Evolutionary conservation across 2,888 invertebrate genomes (phyloP).

Genomic region (Drosophila tripunctata): DNA sequence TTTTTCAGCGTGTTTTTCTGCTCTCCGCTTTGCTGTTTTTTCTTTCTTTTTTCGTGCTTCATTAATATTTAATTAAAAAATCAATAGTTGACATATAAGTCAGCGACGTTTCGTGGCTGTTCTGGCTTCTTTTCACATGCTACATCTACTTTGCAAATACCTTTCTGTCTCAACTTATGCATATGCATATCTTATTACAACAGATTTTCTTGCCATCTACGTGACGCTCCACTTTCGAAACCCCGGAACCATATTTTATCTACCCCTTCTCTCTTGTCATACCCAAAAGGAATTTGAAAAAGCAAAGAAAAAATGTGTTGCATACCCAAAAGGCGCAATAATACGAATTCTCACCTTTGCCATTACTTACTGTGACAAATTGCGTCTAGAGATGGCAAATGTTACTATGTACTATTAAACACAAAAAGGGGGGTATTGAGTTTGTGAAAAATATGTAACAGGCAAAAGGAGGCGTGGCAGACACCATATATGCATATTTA

Average conservation of each 20-base stretch:
- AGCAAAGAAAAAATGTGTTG: constrained; percentile 37
- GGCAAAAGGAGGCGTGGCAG: no score
- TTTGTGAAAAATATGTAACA: no score
- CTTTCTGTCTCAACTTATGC: constrained; percentile 57
- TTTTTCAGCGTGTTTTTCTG: constrained; percentile 45
- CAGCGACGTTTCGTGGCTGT: constrained; percentile 54
- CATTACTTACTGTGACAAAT: background rate
- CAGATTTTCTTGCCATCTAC: constrained; percentile 66
- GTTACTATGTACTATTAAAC: background rate
- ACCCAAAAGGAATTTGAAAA: constrained; percentile 24
- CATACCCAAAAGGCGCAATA: constrained; percentile 34
- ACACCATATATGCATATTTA: no score
- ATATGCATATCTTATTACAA: constrained; percentile 78
- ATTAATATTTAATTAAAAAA: constrained; percentile 83
- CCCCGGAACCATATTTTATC: constrained; percentile 29
- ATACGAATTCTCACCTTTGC: background rate
- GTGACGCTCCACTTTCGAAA: constrained; percentile 65
- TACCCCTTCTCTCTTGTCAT: background rate
- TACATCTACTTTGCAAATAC: constrained; percentile 48
- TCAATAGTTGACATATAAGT: constrained; percentile 80
- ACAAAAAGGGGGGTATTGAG: no score
- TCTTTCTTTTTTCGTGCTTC: constrained; percentile 66
- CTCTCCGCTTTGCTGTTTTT: constrained; percentile 34
- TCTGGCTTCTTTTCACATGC: constrained; percentile 15
- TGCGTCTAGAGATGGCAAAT: background rate